Evolutionary conservation across 2,888 invertebrate genomes (phyloP), one percentile per base, ranked within the genome.

Genomic region (Eristalis arbustorum): DNA sequence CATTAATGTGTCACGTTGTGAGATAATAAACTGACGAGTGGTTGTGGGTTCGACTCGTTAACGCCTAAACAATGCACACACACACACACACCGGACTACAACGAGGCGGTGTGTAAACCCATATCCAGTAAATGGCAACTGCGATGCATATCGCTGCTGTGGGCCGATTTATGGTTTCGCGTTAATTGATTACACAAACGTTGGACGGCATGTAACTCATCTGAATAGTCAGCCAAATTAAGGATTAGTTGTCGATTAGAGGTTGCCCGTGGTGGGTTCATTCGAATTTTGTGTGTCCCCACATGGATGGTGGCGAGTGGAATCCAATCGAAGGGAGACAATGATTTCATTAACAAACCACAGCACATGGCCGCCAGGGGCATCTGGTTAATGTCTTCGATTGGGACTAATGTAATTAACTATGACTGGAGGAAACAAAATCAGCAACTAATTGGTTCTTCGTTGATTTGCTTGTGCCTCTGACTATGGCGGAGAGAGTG

Each of bases 381-480:
- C 66, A 61, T 63, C 63, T 69, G 63, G 57, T 4, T 71, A 25
- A 57, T 73, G 42, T 56, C 56, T 49, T 40, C 28, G 42, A 64
- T 56, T 77, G 11, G 28, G 49, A 23, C 23, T 61, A 66, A 67
- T 34, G 49, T 67, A 79, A 72, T 72, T 72, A 72, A 72, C 72
- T 42, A 56, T 72, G 72, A 49, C 49, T 67, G 18, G 61, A 64
- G 22, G 22, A 13, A 69, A 18, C 8, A 49, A 63, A 73, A 18
- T 40, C 56, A 8, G 10, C 42, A 49, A 69, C 23, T 56, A 69
- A 69, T 64, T 68, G 23, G n/a, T 25, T 62, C 14, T 62, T 14
- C 56, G 49, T n/a, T 62, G 25, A 62, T 62, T 68, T 49, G 49
- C n/a, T 18, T 49, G 2, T 49, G 49, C 18, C 8, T 18, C 49